Evolutionary conservation across 2,113 vertebrate species (phyloP), one percentile per base, ranked within the genome.

Genomic region (Peromyscus californicus): DNA sequence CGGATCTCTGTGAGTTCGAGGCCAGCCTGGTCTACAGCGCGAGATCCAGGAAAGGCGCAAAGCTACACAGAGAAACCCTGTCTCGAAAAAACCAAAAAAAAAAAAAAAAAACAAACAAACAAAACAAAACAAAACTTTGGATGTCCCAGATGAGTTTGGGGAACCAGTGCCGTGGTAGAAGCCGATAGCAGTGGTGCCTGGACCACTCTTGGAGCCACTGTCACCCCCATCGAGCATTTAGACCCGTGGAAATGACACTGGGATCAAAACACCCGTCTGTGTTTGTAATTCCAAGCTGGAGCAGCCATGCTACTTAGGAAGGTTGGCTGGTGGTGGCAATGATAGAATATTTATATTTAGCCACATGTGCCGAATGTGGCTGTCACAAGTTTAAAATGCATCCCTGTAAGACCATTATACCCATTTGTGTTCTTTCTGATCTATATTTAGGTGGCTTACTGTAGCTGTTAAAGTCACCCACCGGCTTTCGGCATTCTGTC

Each of bases 341-440:
- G 97, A 97, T 54, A 39, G 89, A 84, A 95, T 75, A 22, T 89
- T 97, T 98, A 97, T 97, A 98, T 97, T 97, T 98, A 97, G 96
- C 95, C 61, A n/a, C 97, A 80, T 94, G 96, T 94, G 91, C 85
- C 1, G 33, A 91, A 29, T 54, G 89, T 94, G 90, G 95, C 79
- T 91, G 95, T 97, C 95, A 96, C 96, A 97, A 75, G 96, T 74
- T 90, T 95, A 93, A 78, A 91, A 61, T 96, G 86, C 91, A 93
- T 91, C 82, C 21, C 87, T 91, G 74, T 39, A 57, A 89, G 90
- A 78, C 79, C 70, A 74, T 89, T 85, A 74, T 76, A 57, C 87
- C 65, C 59, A 10, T 82, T 93, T 59, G 85, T 6, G 7, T 86
- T 72, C 78, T 75, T 75, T 79, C 61, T 54, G 31, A 1, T 94